Evolutionary conservation across 2,113 vertebrate species (phyloP), one percentile per base, ranked within the genome.

Genomic region (Reinhardtius hippoglossoides): DNA sequence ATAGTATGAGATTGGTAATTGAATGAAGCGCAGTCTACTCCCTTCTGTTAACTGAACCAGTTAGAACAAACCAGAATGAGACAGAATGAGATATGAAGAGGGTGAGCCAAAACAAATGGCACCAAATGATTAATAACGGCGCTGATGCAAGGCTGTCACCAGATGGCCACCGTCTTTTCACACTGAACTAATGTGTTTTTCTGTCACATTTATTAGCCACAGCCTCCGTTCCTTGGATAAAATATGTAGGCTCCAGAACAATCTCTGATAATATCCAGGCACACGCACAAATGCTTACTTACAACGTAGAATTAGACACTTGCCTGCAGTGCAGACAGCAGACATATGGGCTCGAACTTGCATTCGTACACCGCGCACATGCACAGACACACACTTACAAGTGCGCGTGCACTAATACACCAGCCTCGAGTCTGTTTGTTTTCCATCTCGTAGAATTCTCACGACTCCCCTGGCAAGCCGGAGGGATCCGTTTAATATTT

Each of bases 381-480:
- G 50, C 59, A 58, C 72, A 65, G 27, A 68, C 72, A 73, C 83
- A 50, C 35, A 35, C 59, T 23, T 14, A 66, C 52, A 59, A 54
- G 62, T 18, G 65, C 21, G 57, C 65, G 14, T 18, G 69, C 82
- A 42, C 80, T 72, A 75, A 86, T 59, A 78, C 61, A 83, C 79
- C 72, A 89, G 82, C 88, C 83, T 31, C 31, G 21, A 91, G 89
- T 92, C 89, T 88, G 88, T 91, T 91, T 89, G 79, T 84, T 93
- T 90, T 90, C 71, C 81, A 87, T 88, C 84, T 68, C 70, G 76
- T 44, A 81, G 77, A 86, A 90, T 82, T 87, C 87, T 88, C 88
- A 52, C 9, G 78, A 88, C 77, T 92, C 88, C 86, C 80, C 78
- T 83, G 80, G 89, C 87, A 69, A 85, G 89, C 88, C 84, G 77